Base-by-base conservation (phyloP, 2,888 invertebrate genomes). In the Polydrusus tereticollis region DNA sequence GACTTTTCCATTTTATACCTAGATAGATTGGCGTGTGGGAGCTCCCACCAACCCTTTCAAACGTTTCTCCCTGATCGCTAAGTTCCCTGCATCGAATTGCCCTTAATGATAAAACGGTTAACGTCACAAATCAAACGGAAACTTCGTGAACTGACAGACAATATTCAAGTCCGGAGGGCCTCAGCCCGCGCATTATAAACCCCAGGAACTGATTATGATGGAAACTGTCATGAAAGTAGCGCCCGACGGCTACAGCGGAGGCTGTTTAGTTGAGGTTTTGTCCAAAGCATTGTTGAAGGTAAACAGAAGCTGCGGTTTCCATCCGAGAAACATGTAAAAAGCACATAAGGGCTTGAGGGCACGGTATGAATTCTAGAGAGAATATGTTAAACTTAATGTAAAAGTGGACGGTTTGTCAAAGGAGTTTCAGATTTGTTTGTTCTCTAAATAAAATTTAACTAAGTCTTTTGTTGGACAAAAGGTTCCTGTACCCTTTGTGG, bases 251-350 rank as follows among this genome's bases (percentile, higher is more conserved):
- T 73, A 75, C 74, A 69, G 67, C 50, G 69, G n/a, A n/a, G n/a
- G 60, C 71, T 67, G 59, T 73, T 71, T 72, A 69, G 69, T 63
- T 69, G 69, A 62, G 69, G 75, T 76, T 76, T 76, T 73, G 77
- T 77, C 76, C 77, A 77, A 75, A 77, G 72, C 75, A 69, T 73
- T 75, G 75, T 75, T 75, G 23, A 73, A 75, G 64, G 73, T 71
- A 75, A 75, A 75, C 73, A 75, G 66, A 68, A 58, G 41, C 57
- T 70, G 73, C 69, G 69, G 73, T 69, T 73, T 45, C 33, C 57
- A 63, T 69, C 63, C 57, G 69, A 63, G 69, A 63, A 69, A 57
- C 57, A 69, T 69, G 63, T 63, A 69, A 69, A 69, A 69, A 69
- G 69, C 63, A 47, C 47, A 45, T 63, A 57, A 69, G 57, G 45